phyloP scores from a whole-genome alignment of 2,113 vertebrate species.

The Cisticola juncidis region DNA sequence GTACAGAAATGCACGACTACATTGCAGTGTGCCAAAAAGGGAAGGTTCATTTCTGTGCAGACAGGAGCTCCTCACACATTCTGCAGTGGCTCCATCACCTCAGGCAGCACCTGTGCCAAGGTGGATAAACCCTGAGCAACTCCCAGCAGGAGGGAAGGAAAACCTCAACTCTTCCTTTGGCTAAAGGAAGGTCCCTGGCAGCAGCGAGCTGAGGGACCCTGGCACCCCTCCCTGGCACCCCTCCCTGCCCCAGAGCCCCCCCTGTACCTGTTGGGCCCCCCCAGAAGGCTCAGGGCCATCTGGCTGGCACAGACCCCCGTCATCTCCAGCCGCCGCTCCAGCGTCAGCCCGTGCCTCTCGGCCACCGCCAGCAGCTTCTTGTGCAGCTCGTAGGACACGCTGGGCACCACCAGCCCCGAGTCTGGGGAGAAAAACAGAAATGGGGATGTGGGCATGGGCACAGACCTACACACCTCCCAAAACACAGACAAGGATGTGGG shows the following conservation, averaged over 20 bases:
- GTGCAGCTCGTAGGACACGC: slow-evolving; percentile 91
- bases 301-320: slow-evolving; percentile 95
- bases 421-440: slow-evolving; percentile 67
- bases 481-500: too few relatives aligned
- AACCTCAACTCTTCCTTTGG: neutral
- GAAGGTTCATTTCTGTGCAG: neutral
- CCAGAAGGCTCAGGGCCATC: slow-evolving; percentile 94
- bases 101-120: neutral
- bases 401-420: slow-evolving; percentile 93
- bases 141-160: neutral
- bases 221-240: neutral
- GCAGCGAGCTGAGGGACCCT: neutral
- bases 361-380: slow-evolving; percentile 89
- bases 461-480: too few relatives aligned
- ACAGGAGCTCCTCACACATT: neutral
- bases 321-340: slow-evolving; percentile 95
- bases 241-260: too few relatives aligned
- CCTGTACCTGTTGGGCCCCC: slow-evolving; percentile 95
- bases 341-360: slow-evolving; percentile 88
- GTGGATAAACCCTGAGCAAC: neutral
- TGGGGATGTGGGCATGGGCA: too few relatives aligned
- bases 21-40: accelerated
- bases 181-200: neutral
- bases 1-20: too few relatives aligned
- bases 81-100: neutral